Evolutionary conservation across 2,888 invertebrate species (phyloP).

Genomic region (Epinotia nisella): DNA sequence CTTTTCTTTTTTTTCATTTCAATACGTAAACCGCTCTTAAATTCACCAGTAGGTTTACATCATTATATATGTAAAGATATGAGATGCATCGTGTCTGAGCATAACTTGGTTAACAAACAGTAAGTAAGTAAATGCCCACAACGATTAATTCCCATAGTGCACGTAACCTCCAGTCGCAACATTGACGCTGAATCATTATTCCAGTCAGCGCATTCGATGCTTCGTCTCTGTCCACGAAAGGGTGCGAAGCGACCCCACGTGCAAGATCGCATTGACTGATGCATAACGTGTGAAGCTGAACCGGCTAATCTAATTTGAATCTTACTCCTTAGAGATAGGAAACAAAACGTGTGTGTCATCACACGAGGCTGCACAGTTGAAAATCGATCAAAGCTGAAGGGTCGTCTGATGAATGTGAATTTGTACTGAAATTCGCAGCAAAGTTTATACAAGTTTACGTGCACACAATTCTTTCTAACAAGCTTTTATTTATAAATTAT

Average conservation of each 20-base stretch:
- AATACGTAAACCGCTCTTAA: too few species aligned
- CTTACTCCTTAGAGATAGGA: background rate
- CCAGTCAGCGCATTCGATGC: constrained; percentile 20
- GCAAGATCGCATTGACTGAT: constrained; percentile 44
- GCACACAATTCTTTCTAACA: background rate
- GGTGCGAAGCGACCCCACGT: constrained; percentile 34
- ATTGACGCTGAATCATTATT: constrained; percentile 31
- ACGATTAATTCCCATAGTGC: background rate
- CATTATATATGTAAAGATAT: background rate
- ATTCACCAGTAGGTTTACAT: too few species aligned
- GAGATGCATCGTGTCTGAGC: background rate
- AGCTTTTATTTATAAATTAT: too few species aligned
- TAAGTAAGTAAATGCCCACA: background rate
- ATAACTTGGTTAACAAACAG: background rate
- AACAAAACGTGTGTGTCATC: background rate
- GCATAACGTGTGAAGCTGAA: constrained; percentile 17
- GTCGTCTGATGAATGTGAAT: constrained; percentile 1
- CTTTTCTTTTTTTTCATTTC: too few species aligned
- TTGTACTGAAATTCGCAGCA: background rate
- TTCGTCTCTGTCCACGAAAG: constrained; percentile 33
- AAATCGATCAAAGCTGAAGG: constrained; percentile 13
- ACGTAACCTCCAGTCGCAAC: background rate
- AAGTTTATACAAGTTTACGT: background rate
- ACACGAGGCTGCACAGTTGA: constrained; percentile 11
- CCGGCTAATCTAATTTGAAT: background rate